These are phyloP conservation scores for Erythrocercus mccallii DNA, from an alignment of 2,113 vertebrate genomes.

Conservation along the genomic window DNA sequence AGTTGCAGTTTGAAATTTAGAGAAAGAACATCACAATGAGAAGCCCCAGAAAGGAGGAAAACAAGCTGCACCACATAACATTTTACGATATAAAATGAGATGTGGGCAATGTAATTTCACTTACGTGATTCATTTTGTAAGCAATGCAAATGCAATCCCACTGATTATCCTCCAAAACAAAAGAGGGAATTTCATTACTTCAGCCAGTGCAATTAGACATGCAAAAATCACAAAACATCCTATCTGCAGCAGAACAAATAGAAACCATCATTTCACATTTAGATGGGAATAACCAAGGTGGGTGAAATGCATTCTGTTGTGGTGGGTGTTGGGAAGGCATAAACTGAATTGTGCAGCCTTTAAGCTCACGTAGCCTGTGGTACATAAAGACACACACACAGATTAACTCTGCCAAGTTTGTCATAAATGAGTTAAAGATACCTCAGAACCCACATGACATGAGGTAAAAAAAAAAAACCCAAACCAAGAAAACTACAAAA, in stretches of 20 bases:
- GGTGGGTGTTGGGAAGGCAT: not conserved
- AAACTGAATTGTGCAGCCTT: not conserved
- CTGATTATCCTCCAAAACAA: conserved; percentile 71
- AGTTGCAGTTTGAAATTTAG: not conserved
- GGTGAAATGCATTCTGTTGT: not conserved
- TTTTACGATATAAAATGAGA: conserved; percentile 70
- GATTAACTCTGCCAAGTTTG: not conserved
- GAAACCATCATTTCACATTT: conserved; percentile 23
- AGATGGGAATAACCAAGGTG: not conserved
- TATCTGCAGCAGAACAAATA: conserved; percentile 9
- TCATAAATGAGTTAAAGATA: not conserved
- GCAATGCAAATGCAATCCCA: conserved; percentile 69
- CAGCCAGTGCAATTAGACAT: conserved; percentile 28
- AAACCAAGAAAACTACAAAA: not conserved
- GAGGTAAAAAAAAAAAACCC: accelerated
- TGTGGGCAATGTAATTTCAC: conserved; percentile 63
- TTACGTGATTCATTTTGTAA: conserved; percentile 60
- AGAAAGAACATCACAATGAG: conserved; percentile 27
- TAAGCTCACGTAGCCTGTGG: not conserved
- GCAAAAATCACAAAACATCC: conserved; percentile 27
- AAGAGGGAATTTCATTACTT: conserved; percentile 69
- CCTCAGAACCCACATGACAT: not conserved
- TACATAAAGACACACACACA: not conserved
- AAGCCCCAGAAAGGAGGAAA: conserved; percentile 40
- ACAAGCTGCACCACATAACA: conserved; percentile 56